Evolutionary conservation across 2,888 invertebrate genomes (phyloP).

Genomic region (Phyllotreta striolata): DNA sequence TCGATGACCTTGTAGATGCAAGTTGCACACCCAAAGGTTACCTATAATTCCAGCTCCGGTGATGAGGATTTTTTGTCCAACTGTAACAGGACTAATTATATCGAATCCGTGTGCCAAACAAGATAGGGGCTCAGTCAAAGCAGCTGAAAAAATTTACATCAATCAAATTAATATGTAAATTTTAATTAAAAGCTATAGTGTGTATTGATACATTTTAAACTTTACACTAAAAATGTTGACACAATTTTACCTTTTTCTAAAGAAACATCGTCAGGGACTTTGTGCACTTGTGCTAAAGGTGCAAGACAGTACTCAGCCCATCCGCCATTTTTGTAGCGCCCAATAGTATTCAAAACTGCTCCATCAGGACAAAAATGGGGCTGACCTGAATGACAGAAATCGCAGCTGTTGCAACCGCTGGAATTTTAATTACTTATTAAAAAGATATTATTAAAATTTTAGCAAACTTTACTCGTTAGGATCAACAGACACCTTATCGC

Average conservation of each 20-base stretch:
- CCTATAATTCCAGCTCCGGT: constrained; percentile 78
- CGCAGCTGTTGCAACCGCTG: constrained; percentile 70
- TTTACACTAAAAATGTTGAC: not conserved
- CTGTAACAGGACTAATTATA: constrained; percentile 65
- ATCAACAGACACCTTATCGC: constrained; percentile 73
- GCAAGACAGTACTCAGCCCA: constrained; percentile 73
- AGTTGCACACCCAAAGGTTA: constrained; percentile 69
- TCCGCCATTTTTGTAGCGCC: constrained; percentile 72
- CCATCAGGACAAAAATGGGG: constrained; percentile 69
- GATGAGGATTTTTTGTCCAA: constrained; percentile 69
- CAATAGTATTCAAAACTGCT: constrained; percentile 67
- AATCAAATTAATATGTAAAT: not conserved
- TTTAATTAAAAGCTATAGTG: not conserved
- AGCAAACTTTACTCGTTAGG: constrained; percentile 67
- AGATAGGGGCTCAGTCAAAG: constrained; percentile 73
- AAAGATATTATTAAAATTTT: not conserved
- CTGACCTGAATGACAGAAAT: constrained; percentile 68
- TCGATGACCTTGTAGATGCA: constrained; percentile 73
- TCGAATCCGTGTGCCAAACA: constrained; percentile 75
- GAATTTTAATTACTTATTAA: constrained; percentile 29
- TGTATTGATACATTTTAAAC: not conserved
- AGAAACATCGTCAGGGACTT: constrained; percentile 66
- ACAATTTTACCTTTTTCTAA: constrained; percentile 65
- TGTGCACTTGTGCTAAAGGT: constrained; percentile 66
- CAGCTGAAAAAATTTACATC: constrained; percentile 60